Percentiles rank a stretch among this genome's conserved stretches.
Evolutionary conservation across 2,888 invertebrate genomes (phyloP).

Genomic region (Sialis fuliginosa): DNA sequence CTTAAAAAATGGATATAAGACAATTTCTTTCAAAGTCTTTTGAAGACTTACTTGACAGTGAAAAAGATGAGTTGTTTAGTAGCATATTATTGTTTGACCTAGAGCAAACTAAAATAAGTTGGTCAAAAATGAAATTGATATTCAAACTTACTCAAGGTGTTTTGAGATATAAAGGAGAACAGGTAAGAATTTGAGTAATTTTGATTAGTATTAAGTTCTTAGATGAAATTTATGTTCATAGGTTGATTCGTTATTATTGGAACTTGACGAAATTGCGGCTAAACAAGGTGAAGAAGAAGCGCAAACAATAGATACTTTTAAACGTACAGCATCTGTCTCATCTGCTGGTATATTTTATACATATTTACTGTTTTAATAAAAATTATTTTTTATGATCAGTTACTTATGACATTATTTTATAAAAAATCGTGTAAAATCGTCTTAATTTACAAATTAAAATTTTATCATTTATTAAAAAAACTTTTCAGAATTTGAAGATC

Average conservation of each 20-base stretch:
- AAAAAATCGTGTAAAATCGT: too few species aligned
- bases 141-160: constrained; percentile 47
- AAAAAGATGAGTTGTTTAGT: constrained; percentile 45
- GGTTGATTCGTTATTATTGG: constrained; percentile 32
- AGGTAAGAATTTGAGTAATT: constrained; percentile 24
- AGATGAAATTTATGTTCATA: constrained; percentile 10
- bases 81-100: constrained; percentile 41
- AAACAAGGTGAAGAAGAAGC: constrained; percentile 27
- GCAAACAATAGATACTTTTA: constrained; percentile 17
- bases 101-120: constrained; percentile 35
- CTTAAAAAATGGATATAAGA: too few species aligned
- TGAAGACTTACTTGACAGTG: constrained; percentile 33
- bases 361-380: too few species aligned
- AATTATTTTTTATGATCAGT: too few species aligned
- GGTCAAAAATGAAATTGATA: constrained; percentile 34
- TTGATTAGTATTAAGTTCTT: constrained; percentile 1
- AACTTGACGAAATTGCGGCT: constrained; percentile 30
- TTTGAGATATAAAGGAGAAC: constrained; percentile 47
- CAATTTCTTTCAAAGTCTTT: too few species aligned
- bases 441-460: background rate
- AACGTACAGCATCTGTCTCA: background rate
- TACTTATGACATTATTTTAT: too few species aligned
- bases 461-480: constrained; percentile 2
- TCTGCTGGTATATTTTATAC: background rate
- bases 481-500: constrained; percentile 17